Base-by-base conservation (phyloP, 64 coral and sea anemone genomes). In the Porites australiensis region DNA sequence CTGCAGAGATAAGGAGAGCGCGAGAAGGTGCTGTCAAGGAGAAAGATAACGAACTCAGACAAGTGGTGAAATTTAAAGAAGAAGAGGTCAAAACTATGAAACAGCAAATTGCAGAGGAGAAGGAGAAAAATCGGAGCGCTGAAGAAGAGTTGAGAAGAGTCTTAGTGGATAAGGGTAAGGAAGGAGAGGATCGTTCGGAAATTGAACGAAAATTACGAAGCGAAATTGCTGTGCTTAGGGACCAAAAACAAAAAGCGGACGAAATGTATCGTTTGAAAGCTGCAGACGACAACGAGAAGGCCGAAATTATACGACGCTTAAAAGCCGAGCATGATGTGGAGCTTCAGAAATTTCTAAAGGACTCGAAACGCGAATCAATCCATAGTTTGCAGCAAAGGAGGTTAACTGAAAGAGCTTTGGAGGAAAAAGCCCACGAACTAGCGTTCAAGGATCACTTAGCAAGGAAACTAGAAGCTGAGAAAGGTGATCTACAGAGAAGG, bases 1-100 rank as follows among this genome's bases (percentile, higher is more conserved):
- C 88, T 2, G 88, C 74, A 23, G 98, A 99, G 46, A 70, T 99
- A 13, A 93, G 86, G 59, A 79, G 79, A 37, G 83, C 88, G 14
- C 82, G 77, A 68, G 98, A 99, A 50, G 86, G 47, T 19, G 66
- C 91, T 7, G 58, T 79, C 4, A 96, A 63, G 83, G 94, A 99
- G 27, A 99, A 99, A 64, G 98, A 99, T 58, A 91, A 87, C 53
- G 98, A 99, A 83, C 83, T 99, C 12, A 60, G 98, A 44, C 94
- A 99, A 82, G 88, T 99, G 46, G 81, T 99, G 22, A 96, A 93
- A 19, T 93, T 99, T 37, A 99, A 96, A 72, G 98, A 99, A 57
- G 98, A 99, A 72, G 98, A 99, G 86, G 87, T 91, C 18, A 96
- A 96, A 81, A 75, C 98, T 15, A 70, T 99, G 8, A 96, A 96